phyloP scores from a whole-genome alignment of 1,140 invertebrate genomes.

The Heliconius eleuchia region DNA sequence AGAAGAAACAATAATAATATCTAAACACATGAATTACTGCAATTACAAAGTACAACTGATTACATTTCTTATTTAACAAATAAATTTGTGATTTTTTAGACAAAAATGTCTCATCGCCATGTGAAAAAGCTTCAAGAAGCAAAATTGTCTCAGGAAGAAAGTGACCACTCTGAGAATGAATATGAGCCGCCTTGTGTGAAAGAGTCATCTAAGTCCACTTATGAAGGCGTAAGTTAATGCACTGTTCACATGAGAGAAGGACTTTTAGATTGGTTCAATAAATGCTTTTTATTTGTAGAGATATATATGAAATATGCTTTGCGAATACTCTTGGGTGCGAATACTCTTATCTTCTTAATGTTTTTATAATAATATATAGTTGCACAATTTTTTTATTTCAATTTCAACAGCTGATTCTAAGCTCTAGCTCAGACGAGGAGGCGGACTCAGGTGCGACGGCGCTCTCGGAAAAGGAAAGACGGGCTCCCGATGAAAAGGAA shows the following conservation, averaged over 20 bases:
- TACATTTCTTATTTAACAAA: no score
- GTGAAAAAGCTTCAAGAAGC: background rate
- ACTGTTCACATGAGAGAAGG: background rate
- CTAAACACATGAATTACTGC: no score
- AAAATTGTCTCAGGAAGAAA: background rate
- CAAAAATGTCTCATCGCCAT: background rate
- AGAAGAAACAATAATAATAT: no score
- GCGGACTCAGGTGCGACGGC: background rate
- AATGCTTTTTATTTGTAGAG: background rate
- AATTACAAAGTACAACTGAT: no score
- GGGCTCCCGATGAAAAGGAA: background rate
- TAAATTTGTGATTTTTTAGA: background rate
- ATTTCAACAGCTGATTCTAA: slow-evolving; percentile 3
- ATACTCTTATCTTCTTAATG: background rate
- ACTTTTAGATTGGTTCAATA: background rate
- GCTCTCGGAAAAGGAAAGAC: background rate
- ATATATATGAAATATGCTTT: background rate
- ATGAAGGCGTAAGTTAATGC: background rate
- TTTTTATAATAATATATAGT: background rate
- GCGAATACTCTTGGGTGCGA: background rate
- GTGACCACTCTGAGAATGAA: background rate
- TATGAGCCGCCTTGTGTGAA: slow-evolving; percentile 1
- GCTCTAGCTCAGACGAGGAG: slow-evolving; percentile 8
- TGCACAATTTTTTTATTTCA: background rate
- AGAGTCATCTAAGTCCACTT: background rate